phyloP scores from a whole-genome alignment of 1,140 invertebrate genomes.

The Melitaea cinxia region DNA sequence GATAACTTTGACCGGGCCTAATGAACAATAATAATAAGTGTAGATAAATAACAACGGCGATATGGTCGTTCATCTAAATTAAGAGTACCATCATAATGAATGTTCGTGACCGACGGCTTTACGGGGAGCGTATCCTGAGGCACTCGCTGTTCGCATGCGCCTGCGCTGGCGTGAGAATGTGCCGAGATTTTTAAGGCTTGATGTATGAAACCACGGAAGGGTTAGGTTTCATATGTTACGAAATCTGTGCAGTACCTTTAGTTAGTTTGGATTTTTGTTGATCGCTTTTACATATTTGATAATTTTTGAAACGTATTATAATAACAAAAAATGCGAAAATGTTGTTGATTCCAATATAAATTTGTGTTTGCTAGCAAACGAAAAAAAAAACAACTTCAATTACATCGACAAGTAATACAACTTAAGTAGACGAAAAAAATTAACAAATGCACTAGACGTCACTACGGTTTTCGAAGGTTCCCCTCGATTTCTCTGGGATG shows the following conservation, averaged over 20 bases:
- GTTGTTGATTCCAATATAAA: too few species aligned
- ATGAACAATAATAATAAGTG: conserved; percentile 11
- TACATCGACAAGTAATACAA: too few species aligned
- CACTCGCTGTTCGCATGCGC: conserved; percentile 21
- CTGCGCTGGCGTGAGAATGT: conserved; percentile 26
- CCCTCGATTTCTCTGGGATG: too few species aligned
- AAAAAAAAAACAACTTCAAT: too few species aligned
- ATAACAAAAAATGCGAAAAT: too few species aligned
- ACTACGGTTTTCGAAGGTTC: too few species aligned
- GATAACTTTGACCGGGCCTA: neutral
- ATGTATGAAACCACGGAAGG: conserved; percentile 10
- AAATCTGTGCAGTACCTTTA: neutral
- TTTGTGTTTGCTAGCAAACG: too few species aligned
- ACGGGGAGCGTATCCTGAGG: conserved; percentile 27
- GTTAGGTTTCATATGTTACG: neutral
- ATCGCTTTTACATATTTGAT: neutral
- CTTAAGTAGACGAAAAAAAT: too few species aligned
- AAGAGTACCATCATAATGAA: conserved; percentile 36
- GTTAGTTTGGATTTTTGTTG: neutral
- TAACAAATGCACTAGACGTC: too few species aligned
- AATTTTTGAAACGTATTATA: too few species aligned
- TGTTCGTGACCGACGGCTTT: conserved; percentile 36
- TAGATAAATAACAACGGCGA: conserved; percentile 28
- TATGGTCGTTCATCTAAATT: conserved; percentile 42
- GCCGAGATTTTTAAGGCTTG: conserved; percentile 13